Evolutionary conservation across 2,797 vertebrate genomes (phyloP).

Genomic region (Poecile montanus): DNA sequence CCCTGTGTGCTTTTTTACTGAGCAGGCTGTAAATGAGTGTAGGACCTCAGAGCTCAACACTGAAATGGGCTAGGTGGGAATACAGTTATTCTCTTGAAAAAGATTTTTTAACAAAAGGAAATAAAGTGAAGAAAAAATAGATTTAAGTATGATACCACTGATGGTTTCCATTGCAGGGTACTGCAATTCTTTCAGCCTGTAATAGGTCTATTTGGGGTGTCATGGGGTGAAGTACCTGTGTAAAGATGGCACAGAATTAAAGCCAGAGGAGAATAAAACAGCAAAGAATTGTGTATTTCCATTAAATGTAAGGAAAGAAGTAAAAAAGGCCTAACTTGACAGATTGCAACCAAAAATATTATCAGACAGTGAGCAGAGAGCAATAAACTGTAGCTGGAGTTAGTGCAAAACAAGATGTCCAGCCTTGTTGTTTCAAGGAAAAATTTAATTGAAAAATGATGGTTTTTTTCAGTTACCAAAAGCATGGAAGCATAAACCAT

Average conservation of each 20-base stretch:
- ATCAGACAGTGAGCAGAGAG: background rate
- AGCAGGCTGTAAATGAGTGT: background rate
- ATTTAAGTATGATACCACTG: background rate
- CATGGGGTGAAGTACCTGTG: background rate
- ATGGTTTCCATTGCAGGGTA: background rate
- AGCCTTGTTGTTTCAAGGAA: background rate
- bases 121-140: background rate
- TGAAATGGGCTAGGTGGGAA: background rate
- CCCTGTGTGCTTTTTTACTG: background rate
- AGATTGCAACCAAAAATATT: background rate
- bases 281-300: background rate
- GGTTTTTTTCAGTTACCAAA: background rate
- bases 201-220: background rate
- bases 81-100: background rate
- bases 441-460: background rate
- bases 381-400: background rate
- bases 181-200: background rate
- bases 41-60: background rate
- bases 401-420: background rate
- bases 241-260: background rate
- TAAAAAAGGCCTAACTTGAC: background rate
- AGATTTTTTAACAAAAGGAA: background rate
- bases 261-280: background rate
- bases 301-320: background rate
- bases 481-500: background rate